These are phyloP conservation scores for Vidua chalybeata DNA, from an alignment of 2,113 vertebrate species.

Conservation along the genomic window DNA sequence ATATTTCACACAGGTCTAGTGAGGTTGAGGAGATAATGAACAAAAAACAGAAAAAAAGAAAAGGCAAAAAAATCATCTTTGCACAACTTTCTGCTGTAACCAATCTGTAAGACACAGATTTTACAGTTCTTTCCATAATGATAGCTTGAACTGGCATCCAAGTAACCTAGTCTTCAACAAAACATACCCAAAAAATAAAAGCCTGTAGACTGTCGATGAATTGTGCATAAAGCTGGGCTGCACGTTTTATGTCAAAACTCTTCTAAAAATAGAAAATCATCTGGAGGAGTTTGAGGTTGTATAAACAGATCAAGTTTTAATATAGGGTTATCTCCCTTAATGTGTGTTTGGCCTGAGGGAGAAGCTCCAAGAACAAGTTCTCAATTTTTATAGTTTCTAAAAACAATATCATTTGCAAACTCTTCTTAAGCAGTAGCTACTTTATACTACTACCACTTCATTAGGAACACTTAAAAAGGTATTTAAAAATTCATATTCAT, in stretches of 20 bases:
- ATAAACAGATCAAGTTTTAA: neutral
- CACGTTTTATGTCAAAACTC: neutral
- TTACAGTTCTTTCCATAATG: neutral
- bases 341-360: neutral
- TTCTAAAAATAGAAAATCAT: neutral
- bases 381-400: neutral
- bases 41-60: too few species aligned
- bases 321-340: neutral
- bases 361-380: neutral
- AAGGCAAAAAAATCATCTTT: neutral
- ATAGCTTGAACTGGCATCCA: neutral
- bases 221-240: neutral
- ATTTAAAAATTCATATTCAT: constrained; percentile 46
- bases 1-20: neutral
- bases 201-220: neutral
- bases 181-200: neutral
- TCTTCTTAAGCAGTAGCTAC: neutral
- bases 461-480: neutral
- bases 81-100: neutral
- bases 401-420: neutral
- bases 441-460: neutral
- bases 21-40: neutral
- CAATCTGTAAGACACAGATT: neutral
- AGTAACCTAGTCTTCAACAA: neutral
- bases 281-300: neutral